Conservation (phyloP, 2,113 vertebrate species). For the Dromas ardeola region DNA sequence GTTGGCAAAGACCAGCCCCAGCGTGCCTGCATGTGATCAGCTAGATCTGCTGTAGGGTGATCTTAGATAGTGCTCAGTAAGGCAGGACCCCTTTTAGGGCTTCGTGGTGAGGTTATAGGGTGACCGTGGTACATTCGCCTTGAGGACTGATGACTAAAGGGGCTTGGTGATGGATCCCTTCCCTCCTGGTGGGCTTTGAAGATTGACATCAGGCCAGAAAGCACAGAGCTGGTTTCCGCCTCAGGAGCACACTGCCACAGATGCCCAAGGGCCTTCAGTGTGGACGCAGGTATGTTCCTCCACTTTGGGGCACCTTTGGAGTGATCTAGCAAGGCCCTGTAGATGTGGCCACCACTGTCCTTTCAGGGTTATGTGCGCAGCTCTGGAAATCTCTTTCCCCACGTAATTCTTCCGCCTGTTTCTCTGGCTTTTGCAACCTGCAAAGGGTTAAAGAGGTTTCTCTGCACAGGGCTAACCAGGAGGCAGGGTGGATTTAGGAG, state of each 20-base stretch:
- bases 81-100: neutral
- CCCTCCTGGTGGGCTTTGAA: neutral
- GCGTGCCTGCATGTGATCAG: rapidly evolving
- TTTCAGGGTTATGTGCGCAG: neutral
- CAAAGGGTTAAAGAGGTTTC: neutral
- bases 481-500: neutral
- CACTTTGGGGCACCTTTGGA: neutral
- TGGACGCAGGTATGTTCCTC: neutral
- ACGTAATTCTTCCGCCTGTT: neutral
- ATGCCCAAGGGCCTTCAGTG: neutral
- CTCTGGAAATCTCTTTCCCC: neutral
- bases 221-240: neutral
- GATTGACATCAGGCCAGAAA: neutral
- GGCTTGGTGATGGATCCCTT: neutral
- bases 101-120: neutral
- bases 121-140: neutral
- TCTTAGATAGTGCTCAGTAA: neutral
- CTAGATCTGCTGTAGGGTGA: neutral
- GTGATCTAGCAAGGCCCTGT: neutral
- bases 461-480: neutral
- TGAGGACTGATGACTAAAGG: neutral
- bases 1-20: neutral
- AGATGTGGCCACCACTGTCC: neutral
- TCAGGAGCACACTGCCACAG: no score
- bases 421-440: neutral